Conservation (phyloP, 2,888 invertebrate genomes). For the Metacarcinus magister region DNA sequence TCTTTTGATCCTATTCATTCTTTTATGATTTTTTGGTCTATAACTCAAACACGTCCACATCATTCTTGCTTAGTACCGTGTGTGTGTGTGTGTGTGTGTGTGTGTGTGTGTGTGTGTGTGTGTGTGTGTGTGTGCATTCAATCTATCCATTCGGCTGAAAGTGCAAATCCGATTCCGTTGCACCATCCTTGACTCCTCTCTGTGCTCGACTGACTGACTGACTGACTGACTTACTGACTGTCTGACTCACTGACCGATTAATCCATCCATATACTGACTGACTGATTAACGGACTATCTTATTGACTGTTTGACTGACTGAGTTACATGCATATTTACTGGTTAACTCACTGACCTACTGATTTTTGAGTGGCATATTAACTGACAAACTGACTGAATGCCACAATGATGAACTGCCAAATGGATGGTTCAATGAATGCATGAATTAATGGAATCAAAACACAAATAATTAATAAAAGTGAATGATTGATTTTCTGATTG, state of each 20-base stretch:
- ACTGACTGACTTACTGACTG: background rate
- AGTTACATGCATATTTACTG: background rate
- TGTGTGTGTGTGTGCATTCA: background rate
- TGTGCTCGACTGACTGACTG: background rate
- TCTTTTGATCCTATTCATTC: no score
- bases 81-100: conserved; percentile 33
- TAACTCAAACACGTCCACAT: background rate
- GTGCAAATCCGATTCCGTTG: background rate
- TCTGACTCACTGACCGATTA: background rate
- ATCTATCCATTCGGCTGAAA: background rate
- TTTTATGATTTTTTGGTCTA: background rate
- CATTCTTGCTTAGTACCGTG: background rate
- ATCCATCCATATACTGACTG: background rate
- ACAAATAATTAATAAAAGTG: background rate
- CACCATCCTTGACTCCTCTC: background rate
- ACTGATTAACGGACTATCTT: background rate
- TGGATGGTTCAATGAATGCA: background rate
- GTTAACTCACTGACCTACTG: no score
- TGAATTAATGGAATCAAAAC: background rate
- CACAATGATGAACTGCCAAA: background rate
- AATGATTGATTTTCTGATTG: background rate
- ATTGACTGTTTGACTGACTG: background rate
- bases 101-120: conserved; percentile 31
- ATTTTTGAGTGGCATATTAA: no score
- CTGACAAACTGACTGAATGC: no score